These are phyloP conservation scores for Odontesthes bonariensis DNA, from an alignment of 2,113 vertebrate genomes.

Conservation along the genomic window DNA sequence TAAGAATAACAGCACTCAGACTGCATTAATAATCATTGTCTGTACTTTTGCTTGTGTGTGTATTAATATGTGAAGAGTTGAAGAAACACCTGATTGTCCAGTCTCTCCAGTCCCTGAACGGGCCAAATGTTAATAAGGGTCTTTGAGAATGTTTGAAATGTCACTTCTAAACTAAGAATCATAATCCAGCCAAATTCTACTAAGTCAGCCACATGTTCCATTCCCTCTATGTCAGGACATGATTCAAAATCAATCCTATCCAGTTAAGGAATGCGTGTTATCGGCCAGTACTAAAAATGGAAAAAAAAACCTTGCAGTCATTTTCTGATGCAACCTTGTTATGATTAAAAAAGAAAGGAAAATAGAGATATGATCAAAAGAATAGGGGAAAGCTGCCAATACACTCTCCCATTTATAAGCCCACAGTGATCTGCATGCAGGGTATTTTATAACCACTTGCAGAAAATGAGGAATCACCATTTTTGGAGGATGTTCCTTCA, in stretches of 20 bases:
- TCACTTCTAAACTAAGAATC: slow-evolving; percentile 11
- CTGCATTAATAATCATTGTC: neutral
- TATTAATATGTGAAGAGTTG: neutral
- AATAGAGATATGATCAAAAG: neutral
- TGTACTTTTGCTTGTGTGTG: neutral
- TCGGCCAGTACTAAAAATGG: neutral
- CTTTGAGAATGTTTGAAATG: slow-evolving; percentile 8
- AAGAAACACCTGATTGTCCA: slow-evolving; percentile 5
- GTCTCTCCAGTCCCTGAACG: neutral
- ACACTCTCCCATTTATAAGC: neutral
- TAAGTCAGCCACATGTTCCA: neutral
- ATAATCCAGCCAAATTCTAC: slow-evolving; percentile 12
- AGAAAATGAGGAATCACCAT: no score
- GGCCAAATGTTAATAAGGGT: slow-evolving; percentile 11
- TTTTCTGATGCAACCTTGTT: neutral
- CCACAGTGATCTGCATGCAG: neutral
- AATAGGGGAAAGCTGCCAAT: neutral
- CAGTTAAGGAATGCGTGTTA: neutral
- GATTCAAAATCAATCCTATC: neutral
- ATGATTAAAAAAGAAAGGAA: neutral
- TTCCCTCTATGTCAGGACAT: slow-evolving; percentile 10
- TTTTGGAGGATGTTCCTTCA: no score
- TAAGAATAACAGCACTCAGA: neutral
- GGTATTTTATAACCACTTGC: neutral
- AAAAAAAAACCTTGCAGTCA: neutral